Conservation (phyloP, 1,140 invertebrate genomes). For the Trachymyrmex cornetzi region DNA sequence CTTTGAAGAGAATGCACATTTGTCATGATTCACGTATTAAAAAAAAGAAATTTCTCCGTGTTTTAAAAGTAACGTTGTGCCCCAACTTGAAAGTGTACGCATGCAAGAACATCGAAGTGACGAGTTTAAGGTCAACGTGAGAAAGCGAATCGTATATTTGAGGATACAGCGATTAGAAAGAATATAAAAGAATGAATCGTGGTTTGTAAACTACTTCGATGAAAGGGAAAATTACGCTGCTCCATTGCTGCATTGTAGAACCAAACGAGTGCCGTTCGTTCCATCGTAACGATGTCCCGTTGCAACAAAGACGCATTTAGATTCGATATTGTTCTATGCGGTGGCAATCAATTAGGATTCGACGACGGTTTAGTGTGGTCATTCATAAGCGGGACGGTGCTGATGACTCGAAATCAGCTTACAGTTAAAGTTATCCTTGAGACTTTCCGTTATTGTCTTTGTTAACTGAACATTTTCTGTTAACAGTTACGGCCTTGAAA, state of each 20-base stretch:
- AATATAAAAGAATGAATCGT: not conserved
- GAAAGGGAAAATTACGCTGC: constrained; percentile 1
- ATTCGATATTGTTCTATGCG: constrained; percentile 17
- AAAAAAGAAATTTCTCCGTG: not conserved
- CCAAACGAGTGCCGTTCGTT: not conserved
- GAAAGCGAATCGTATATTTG: not conserved
- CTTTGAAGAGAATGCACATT: not conserved
- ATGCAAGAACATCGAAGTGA: not conserved
- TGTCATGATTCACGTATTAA: not conserved
- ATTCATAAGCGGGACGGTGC: constrained; percentile 25
- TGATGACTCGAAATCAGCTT: constrained; percentile 16
- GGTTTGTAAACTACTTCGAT: not conserved
- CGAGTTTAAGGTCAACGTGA: not conserved
- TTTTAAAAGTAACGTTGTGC: not conserved
- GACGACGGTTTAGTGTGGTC: constrained; percentile 22
- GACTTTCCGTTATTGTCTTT: constrained; percentile 11
- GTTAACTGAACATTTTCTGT: constrained; percentile 39
- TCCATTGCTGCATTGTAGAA: not conserved
- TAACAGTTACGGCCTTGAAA: constrained; percentile 39
- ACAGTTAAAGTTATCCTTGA: constrained; percentile 40
- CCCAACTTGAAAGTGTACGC: not conserved
- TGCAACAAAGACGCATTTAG: not conserved
- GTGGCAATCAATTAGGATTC: constrained; percentile 35
- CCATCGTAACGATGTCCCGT: constrained; percentile 7
- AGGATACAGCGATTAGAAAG: not conserved